A percentile compares a stretch with the other conserved stretches of the same genome.
These are phyloP conservation scores for Lithophane socia DNA, from an alignment of 2,888 invertebrate genomes.

Conservation along the genomic window DNA sequence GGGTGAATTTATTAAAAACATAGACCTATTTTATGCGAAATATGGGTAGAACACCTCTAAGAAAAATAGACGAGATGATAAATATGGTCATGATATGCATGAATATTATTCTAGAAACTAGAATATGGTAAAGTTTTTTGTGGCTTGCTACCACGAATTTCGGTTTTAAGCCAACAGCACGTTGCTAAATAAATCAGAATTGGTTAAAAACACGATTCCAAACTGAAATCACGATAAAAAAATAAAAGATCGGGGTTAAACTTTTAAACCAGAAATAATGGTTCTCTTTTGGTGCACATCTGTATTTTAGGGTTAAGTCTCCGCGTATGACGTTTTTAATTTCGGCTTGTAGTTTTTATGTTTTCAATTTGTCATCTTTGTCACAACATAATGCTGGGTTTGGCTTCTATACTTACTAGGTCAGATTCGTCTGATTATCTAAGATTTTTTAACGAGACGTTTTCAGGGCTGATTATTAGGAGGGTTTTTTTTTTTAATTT, in stretches of 20 bases:
- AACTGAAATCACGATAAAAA: constrained; percentile 20
- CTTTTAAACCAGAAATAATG: constrained; percentile 27
- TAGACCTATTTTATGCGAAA: too few relatives aligned
- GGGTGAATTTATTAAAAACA: too few relatives aligned
- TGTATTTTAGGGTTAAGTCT: constrained; percentile 42
- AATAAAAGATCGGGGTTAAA: constrained; percentile 17
- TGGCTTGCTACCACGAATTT: not conserved
- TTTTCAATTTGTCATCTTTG: constrained; percentile 10
- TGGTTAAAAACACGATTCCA: constrained; percentile 14
- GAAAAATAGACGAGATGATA: not conserved
- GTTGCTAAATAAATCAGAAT: constrained; percentile 29
- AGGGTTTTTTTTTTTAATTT: not conserved
- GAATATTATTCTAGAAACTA: not conserved
- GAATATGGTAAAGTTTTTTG: constrained; percentile 2
- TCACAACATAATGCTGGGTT: not conserved
- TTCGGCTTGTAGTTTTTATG: not conserved
- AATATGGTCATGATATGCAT: not conserved
- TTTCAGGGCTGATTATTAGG: not conserved
- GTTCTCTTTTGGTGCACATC: constrained; percentile 47
- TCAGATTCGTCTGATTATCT: not conserved
- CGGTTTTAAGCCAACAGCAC: not conserved
- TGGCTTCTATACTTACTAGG: not conserved
- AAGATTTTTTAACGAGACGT: too few relatives aligned
- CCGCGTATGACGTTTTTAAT: constrained; percentile 30
- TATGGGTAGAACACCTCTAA: too few relatives aligned